Base-by-base conservation (phyloP, 2,797 vertebrate genomes). In the Allobates femoralis region DNA sequence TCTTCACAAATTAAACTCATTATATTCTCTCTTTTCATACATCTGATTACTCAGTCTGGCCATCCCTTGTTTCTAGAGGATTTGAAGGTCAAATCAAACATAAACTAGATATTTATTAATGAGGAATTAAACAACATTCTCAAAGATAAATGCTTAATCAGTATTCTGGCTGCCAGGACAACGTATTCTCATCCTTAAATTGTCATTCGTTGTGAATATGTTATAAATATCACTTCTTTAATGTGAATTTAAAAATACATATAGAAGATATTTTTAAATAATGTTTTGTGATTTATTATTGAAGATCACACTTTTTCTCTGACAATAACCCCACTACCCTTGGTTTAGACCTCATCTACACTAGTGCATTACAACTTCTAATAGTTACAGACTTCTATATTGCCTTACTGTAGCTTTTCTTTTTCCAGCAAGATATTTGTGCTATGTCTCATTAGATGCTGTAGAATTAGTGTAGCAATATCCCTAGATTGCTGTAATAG, bases 81-180 rank as follows among this genome's bases (percentile, higher is more conserved):
- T 56, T 73, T n/a, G 67, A 83, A 83, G 81, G 81, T 83, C 81
- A 83, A 71, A 83, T 83, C 50, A 73, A 73, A 71, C 64, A 37
- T 55, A 83, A 58, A 56, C 67, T 73, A 23, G 32, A 73, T 83
- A 83, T 83, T 83, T 83, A 73, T 83, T 58, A 83, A 83, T 83
- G 81, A 73, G 67, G 51, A 73, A 41, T 73, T 34, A 58, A 58
- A 69, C 41, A 81, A 81, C 30, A 58, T 55, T 41, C 51, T 83
- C 5, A 53, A 41, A 71, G 28, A 55, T 56, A 82, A 82, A 71
- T 82, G 53, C 50, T 55, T 51, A 83, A 83, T 83, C 66, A 83
- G 67, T 73, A 73, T 83, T 73, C 81, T 21, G 14, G 30, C n/a
- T 23, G 50, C 18, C n/a, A 34, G 10, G 51, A 51, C n/a, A 37